Evolutionary conservation across 2,113 vertebrate genomes (phyloP).

Genomic region (Motacilla tschutschensis): DNA sequence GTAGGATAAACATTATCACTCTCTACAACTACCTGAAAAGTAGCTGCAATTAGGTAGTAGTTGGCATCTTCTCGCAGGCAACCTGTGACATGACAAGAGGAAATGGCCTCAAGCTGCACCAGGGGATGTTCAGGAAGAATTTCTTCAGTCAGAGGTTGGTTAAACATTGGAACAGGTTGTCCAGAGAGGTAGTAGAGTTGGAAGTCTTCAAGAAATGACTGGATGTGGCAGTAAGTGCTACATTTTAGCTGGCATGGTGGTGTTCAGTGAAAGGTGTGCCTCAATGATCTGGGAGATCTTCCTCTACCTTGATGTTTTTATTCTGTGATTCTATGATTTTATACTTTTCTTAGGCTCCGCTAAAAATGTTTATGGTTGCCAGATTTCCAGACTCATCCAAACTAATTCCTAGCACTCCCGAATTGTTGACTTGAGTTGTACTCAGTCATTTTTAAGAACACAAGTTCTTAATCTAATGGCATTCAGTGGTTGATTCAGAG

Average conservation of each 20-base stretch:
- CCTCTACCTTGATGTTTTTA: background rate
- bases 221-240: background rate
- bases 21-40: background rate
- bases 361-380: background rate
- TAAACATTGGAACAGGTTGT: background rate
- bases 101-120: background rate
- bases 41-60: background rate
- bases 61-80: background rate
- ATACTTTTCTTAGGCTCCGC: background rate
- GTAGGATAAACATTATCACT: background rate
- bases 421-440: background rate
- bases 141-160: background rate
- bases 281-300: background rate
- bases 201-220: fast-evolving
- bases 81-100: background rate
- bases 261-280: background rate
- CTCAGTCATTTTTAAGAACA: background rate
- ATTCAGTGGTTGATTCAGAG: background rate
- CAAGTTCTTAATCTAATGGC: background rate
- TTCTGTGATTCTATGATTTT: background rate
- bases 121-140: background rate
- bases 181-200: background rate
- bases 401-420: background rate
- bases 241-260: background rate
- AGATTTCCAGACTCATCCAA: background rate